Conservation (phyloP, 2,888 invertebrate species). For the Mesochorus sp. region DNA sequence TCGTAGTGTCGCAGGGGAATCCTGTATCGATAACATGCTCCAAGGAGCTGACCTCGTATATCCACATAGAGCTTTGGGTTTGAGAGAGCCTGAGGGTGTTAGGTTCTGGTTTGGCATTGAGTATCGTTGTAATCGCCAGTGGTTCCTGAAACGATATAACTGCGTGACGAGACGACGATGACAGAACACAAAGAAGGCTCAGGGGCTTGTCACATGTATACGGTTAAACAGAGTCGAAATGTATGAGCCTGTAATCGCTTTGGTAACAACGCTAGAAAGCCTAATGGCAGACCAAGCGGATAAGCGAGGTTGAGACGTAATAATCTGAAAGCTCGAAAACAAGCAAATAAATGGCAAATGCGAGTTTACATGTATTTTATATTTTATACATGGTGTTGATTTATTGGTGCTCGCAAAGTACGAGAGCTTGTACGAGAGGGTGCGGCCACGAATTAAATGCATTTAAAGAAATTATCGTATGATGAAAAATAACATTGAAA, state of each 20-base stretch:
- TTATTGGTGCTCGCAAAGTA: too few species aligned
- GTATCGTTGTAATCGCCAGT: conserved; percentile 55
- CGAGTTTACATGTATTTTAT: background rate
- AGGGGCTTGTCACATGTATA: conserved; percentile 38
- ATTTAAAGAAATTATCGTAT: too few species aligned
- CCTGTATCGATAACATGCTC: conserved; percentile 50
- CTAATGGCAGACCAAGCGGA: background rate
- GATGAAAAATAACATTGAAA: too few species aligned
- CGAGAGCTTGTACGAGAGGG: too few species aligned
- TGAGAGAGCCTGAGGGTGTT: conserved; percentile 44
- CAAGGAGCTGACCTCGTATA: conserved; percentile 53
- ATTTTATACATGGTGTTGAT: too few species aligned
- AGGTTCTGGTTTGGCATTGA: background rate
- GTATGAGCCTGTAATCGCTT: conserved; percentile 57
- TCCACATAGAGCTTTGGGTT: conserved; percentile 8
- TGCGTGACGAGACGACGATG: conserved; percentile 8
- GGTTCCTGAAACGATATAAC: conserved; percentile 24
- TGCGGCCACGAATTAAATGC: too few species aligned
- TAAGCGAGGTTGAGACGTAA: conserved; percentile 12
- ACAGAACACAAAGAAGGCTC: conserved; percentile 42
- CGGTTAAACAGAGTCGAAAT: conserved; percentile 44
- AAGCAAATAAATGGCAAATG: conserved; percentile 22
- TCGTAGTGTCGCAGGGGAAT: conserved; percentile 26
- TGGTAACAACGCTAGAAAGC: conserved; percentile 16
- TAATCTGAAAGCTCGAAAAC: conserved; percentile 33